Conservation (phyloP, 2,888 invertebrate genomes). For the Ashinkailepas kermadecensis region DNA sequence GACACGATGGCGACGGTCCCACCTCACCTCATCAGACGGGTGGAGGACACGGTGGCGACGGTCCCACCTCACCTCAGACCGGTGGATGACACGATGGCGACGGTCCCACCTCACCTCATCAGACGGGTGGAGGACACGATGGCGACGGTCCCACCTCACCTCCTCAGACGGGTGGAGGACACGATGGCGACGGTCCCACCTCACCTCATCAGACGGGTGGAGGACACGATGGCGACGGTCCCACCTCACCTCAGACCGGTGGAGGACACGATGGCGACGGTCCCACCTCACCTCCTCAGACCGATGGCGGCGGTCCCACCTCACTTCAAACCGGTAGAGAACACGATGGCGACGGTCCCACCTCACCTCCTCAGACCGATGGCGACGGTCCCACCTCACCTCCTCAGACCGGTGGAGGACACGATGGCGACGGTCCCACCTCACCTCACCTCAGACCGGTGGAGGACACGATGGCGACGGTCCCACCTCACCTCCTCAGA, state of each 20-base stretch:
- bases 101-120: not conserved
- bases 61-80: not conserved
- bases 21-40: not conserved
- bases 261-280: no score
- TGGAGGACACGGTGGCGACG: no score
- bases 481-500: not conserved
- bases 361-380: not conserved
- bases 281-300: not conserved
- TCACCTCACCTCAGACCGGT: conserved; percentile 2
- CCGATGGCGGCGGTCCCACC: no score
- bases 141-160: not conserved
- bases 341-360: no score
- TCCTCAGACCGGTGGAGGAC: not conserved
- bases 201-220: not conserved
- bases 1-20: no score
- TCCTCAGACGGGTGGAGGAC: not conserved
- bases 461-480: no score
- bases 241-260: not conserved
- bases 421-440: no score
- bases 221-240: no score
- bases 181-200: no score
- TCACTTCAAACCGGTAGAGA: not conserved
- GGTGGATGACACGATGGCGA: no score
- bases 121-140: not conserved
- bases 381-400: not conserved